phyloP scores from a whole-genome alignment of 2,113 vertebrate species.

The Eurypyga helias region DNA sequence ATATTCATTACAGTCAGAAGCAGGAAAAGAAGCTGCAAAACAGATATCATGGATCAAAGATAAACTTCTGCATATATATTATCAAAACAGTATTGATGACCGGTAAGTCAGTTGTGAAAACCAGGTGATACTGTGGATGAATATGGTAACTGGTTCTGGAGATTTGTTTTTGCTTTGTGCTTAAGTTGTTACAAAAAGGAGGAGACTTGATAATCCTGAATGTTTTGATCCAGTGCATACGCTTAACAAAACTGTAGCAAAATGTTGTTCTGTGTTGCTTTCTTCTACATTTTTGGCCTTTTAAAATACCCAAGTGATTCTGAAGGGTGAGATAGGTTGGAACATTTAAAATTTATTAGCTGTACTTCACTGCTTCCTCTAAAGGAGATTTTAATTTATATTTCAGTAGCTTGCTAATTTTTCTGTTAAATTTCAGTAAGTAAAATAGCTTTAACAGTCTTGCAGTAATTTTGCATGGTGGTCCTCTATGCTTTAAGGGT shows the following conservation, averaged over 20 bases:
- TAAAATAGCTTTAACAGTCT: neutral
- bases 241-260: neutral
- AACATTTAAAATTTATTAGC: neutral
- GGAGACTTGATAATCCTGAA: neutral
- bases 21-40: constrained; percentile 95
- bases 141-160: neutral
- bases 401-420: neutral
- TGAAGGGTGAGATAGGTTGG: neutral
- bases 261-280: neutral
- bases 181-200: neutral
- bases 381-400: neutral
- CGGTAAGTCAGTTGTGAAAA: constrained; percentile 76
- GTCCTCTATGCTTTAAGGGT: neutral
- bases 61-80: constrained; percentile 98
- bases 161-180: neutral
- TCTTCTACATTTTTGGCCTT: neutral
- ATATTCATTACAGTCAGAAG: constrained; percentile 93
- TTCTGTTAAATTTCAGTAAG: neutral
- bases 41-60: constrained; percentile 99
- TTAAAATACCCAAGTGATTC: neutral
- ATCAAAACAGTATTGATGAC: constrained; percentile 99
- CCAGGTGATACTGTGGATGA: neutral
- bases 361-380: neutral
- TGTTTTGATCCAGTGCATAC: neutral
- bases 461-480: neutral